Evolutionary conservation across 2,888 invertebrate species (phyloP).

Genomic region (Phytoseiulus persimilis): DNA sequence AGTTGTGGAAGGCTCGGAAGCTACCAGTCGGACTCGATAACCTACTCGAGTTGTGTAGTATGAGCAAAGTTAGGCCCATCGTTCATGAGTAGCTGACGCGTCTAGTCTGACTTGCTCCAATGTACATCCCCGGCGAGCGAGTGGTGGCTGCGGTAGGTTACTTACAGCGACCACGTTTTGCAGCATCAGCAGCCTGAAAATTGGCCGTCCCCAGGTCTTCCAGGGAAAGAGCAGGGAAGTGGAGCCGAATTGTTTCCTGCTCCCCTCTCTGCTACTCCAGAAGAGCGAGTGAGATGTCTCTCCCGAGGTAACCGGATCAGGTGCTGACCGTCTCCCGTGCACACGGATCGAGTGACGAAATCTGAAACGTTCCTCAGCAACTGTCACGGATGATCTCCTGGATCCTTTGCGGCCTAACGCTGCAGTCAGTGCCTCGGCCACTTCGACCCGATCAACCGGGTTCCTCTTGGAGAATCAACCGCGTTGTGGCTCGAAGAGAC

Average conservation of each 20-base stretch:
- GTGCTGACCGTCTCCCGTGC: background rate
- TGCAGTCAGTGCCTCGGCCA: background rate
- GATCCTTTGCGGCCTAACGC: background rate
- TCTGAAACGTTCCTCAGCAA: background rate
- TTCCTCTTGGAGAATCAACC: too few species aligned
- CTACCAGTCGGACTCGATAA: too few species aligned
- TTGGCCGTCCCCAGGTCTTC: background rate
- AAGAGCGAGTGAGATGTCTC: background rate
- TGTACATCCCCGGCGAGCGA: too few species aligned
- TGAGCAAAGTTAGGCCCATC: too few species aligned
- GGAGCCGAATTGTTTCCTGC: background rate
- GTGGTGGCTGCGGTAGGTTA: background rate
- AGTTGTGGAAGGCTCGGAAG: too few species aligned
- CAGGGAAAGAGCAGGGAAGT: background rate
- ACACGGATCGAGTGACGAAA: background rate
- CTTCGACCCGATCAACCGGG: background rate
- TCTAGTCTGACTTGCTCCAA: too few species aligned
- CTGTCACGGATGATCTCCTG: background rate
- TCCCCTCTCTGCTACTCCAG: background rate
- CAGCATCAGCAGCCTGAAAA: background rate
- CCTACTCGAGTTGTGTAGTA: too few species aligned
- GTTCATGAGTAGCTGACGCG: too few species aligned
- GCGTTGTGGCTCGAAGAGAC: too few species aligned
- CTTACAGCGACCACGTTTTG: constrained; percentile 5
- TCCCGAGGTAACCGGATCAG: background rate